Evolutionary conservation across 2,797 vertebrate species (phyloP).

Genomic region (Sebastes aleutianus): DNA sequence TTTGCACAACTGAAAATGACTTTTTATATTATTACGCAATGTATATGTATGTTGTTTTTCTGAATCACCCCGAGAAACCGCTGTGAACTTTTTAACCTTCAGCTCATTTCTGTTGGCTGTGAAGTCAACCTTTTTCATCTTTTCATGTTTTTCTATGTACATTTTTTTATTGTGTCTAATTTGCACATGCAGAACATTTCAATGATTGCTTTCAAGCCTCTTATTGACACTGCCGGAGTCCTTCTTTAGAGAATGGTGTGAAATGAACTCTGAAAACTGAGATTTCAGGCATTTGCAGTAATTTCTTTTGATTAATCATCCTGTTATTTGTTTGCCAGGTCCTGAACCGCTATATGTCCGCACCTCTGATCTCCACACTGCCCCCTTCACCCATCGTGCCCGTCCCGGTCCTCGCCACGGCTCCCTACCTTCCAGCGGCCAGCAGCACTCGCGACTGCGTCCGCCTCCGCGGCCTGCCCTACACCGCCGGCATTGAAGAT

Average conservation of each 20-base stretch:
- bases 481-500: slow-evolving; percentile 94
- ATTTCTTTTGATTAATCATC: background rate
- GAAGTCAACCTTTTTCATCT: background rate
- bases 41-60: background rate
- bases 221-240: background rate
- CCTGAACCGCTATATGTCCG: slow-evolving; percentile 93
- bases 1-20: background rate
- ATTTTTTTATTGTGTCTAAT: background rate
- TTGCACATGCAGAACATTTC: background rate
- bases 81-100: background rate
- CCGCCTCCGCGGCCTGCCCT: slow-evolving; percentile 92
- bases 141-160: background rate
- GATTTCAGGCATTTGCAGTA: background rate
- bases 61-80: background rate
- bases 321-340: slow-evolving; percentile 78
- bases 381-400: slow-evolving; percentile 89
- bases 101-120: background rate
- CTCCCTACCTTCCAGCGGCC: slow-evolving; percentile 87
- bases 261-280: too few species aligned
- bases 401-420: slow-evolving; percentile 82
- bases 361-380: slow-evolving; percentile 91
- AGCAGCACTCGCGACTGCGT: slow-evolving; percentile 88
- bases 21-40: background rate
- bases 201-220: background rate
- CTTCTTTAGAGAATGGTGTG: background rate